These are phyloP conservation scores for Marmota monax DNA, from an alignment of 2,113 vertebrate genomes.

Conservation along the genomic window DNA sequence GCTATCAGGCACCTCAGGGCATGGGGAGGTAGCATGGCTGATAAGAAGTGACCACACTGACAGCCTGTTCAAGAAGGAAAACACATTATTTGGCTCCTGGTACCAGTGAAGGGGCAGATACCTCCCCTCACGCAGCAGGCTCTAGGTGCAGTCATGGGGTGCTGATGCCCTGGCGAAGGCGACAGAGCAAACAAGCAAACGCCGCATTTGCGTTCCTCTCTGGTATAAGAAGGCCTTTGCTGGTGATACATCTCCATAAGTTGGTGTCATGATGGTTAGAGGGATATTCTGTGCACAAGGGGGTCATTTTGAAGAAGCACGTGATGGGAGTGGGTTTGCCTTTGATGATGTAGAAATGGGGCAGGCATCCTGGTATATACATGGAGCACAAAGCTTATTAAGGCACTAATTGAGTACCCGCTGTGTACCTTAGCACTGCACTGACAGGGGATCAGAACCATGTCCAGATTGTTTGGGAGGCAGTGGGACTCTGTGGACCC, in stretches of 20 bases:
- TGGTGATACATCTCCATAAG: neutral
- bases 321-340: neutral
- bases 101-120: neutral
- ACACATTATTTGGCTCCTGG: neutral
- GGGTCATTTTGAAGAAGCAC: conserved; percentile 28
- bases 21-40: neutral
- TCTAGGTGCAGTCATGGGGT: neutral
- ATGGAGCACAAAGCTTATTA: neutral
- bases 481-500: neutral
- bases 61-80: neutral
- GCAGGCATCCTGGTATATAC: neutral
- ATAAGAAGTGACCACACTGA: neutral
- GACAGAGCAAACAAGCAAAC: neutral
- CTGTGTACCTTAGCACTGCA: conserved; percentile 20
- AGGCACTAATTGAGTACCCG: neutral
- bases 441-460: neutral
- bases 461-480: neutral
- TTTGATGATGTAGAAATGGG: conserved; percentile 3
- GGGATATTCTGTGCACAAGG: neutral
- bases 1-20: neutral
- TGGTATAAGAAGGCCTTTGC: fast-evolving
- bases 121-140: neutral
- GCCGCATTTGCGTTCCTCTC: fast-evolving
- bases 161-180: neutral
- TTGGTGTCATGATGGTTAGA: neutral